These are phyloP conservation scores for Brachypterus glaber DNA, from an alignment of 2,888 invertebrate species.

Conservation along the genomic window DNA sequence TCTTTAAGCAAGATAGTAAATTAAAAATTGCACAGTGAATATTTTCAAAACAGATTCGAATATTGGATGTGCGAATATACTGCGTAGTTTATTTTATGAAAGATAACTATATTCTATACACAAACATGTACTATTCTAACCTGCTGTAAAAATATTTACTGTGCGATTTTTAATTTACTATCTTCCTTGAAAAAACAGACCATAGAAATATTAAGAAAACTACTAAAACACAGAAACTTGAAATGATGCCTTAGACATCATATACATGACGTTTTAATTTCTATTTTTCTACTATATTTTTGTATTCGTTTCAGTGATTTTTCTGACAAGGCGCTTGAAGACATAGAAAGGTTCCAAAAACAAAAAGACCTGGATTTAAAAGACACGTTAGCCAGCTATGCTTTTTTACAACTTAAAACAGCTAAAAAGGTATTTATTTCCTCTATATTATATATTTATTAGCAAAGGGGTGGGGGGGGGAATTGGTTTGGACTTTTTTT, in stretches of 20 bases:
- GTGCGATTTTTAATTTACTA: no score
- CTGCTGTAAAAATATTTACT: no score
- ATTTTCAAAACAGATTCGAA: no score
- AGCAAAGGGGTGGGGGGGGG: no score
- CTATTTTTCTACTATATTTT: constrained; percentile 5
- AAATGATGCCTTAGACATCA: not conserved
- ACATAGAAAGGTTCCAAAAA: constrained; percentile 62
- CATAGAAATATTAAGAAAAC: constrained; percentile 1
- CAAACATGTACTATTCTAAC: no score
- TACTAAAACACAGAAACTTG: not conserved
- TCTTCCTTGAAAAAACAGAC: no score
- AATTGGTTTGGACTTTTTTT: no score
- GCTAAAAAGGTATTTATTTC: constrained; percentile 55
- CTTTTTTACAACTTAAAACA: constrained; percentile 62
- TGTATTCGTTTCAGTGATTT: constrained; percentile 54
- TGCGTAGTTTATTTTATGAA: no score
- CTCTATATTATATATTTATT: not conserved
- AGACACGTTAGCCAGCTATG: constrained; percentile 60
- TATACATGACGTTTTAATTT: not conserved
- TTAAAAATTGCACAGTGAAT: no score
- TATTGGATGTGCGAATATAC: no score
- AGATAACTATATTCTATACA: no score
- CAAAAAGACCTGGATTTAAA: constrained; percentile 63
- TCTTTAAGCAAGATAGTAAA: no score
- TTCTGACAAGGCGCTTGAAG: constrained; percentile 54